Conservation (phyloP, 2,797 vertebrate species). For the Sciaenops ocellatus region DNA sequence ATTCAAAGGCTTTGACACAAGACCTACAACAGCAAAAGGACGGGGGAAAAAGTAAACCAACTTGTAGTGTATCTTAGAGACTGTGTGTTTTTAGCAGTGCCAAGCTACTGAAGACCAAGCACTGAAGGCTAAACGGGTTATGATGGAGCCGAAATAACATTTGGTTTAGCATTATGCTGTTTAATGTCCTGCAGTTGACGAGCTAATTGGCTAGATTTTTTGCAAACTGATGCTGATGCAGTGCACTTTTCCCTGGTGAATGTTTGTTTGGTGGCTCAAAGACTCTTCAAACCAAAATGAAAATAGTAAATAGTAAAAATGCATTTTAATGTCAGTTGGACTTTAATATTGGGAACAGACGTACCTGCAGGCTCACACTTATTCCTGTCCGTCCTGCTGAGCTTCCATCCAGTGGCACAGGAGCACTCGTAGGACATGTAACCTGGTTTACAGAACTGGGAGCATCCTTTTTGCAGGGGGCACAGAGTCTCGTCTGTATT, state of each 20-base stretch:
- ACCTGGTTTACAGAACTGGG: slow-evolving; percentile 88
- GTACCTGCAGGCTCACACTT: slow-evolving; percentile 82
- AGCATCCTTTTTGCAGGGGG: slow-evolving; percentile 81
- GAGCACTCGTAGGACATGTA: slow-evolving; percentile 84
- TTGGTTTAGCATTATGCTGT: too few relatives aligned
- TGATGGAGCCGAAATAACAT: too few relatives aligned
- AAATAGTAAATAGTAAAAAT: background rate
- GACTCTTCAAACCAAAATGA: background rate
- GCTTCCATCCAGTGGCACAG: slow-evolving; percentile 83
- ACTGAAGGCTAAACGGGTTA: background rate
- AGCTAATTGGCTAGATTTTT: background rate
- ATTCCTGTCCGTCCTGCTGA: slow-evolving; percentile 56
- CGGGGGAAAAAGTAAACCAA: too few relatives aligned
- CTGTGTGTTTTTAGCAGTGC: background rate
- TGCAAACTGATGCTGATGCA: background rate
- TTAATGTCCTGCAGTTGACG: background rate
- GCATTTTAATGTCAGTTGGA: background rate
- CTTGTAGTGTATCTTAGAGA: background rate
- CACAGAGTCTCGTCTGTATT: slow-evolving; percentile 82
- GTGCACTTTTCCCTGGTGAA: background rate
- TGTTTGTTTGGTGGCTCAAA: background rate
- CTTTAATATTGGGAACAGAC: slow-evolving; percentile 1
- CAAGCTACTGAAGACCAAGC: background rate
- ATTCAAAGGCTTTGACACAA: background rate
- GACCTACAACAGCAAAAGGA: too few relatives aligned